phyloP scores from a whole-genome alignment of 2,113 vertebrate genomes.

The Centrocercus urophasianus region DNA sequence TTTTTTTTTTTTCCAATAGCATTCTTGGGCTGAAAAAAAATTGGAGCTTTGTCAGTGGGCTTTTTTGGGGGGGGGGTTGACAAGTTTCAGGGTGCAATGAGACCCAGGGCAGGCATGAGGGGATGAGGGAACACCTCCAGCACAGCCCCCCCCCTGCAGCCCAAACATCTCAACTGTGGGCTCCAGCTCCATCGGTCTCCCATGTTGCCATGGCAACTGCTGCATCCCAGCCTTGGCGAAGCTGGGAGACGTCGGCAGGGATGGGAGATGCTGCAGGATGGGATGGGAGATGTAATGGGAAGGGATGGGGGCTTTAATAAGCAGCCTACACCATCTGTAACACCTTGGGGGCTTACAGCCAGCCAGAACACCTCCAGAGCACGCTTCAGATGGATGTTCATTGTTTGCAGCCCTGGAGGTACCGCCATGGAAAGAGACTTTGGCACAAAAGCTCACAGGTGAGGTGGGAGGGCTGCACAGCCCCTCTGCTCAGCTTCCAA shows the following conservation, averaged over 20 bases:
- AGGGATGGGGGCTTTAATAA: slow-evolving; percentile 6
- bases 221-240: slow-evolving; percentile 38
- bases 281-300: background rate
- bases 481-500: background rate
- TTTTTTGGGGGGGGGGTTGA: background rate
- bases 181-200: background rate
- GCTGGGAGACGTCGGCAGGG: background rate
- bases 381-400: background rate
- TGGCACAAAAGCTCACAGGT: background rate
- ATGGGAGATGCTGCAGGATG: background rate
- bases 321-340: background rate
- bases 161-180: background rate
- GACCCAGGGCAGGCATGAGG: background rate
- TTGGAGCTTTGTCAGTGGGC: background rate
- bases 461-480: background rate
- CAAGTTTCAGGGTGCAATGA: accelerated
- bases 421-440: background rate
- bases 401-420: background rate
- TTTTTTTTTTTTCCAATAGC: background rate
- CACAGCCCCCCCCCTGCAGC: background rate
- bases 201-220: slow-evolving; percentile 1
- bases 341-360: background rate
- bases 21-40: background rate
- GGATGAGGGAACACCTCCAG: background rate
- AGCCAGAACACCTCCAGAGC: background rate